Evolutionary conservation across 1,140 invertebrate species (phyloP).

Genomic region (Zaprionus africanus): DNA sequence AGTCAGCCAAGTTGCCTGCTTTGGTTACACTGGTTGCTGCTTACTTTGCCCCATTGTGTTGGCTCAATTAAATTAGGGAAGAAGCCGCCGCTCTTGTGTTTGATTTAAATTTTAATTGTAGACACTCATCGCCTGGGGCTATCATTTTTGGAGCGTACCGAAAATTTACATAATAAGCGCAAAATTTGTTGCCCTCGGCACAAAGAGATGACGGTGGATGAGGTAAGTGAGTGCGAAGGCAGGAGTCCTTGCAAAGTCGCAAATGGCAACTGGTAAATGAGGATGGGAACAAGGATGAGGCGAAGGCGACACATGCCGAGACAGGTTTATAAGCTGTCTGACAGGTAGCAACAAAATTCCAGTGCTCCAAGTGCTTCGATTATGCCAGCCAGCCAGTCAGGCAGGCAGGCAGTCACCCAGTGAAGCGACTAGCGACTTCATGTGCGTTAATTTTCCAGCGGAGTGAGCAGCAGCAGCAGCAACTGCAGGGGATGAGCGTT

Average conservation of each 20-base stretch:
- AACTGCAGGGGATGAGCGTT: conserved; percentile 22
- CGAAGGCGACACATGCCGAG: conserved; percentile 62
- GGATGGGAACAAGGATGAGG: conserved; percentile 1
- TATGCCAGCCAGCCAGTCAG: conserved; percentile 51
- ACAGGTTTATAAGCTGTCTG: conserved; percentile 69
- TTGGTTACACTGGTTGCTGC: conserved; percentile 9
- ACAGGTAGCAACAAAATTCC: conserved; percentile 50
- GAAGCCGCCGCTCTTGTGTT: conserved; percentile 46
- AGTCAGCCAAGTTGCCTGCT: conserved; percentile 44
- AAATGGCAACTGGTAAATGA: conserved; percentile 29
- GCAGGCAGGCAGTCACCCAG: conserved; percentile 7
- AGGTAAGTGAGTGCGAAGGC: conserved; percentile 2
- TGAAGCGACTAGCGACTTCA: conserved; percentile 50
- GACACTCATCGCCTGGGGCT: conserved; percentile 63
- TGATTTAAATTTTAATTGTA: conserved; percentile 83
- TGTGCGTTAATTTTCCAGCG: conserved; percentile 78
- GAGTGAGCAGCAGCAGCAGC: conserved; percentile 61
- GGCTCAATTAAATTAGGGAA: conserved; percentile 75
- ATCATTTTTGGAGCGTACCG: conserved; percentile 61
- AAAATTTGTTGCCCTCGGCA: conserved; percentile 49
- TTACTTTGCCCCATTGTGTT: conserved; percentile 60
- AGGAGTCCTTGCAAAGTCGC: conserved; percentile 21
- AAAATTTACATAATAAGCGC: conserved; percentile 79
- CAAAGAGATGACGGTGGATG: neutral
- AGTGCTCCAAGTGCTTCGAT: conserved; percentile 69